phyloP scores from a whole-genome alignment of 2,113 vertebrate genomes.

The Periophthalmodon schlosseri region DNA sequence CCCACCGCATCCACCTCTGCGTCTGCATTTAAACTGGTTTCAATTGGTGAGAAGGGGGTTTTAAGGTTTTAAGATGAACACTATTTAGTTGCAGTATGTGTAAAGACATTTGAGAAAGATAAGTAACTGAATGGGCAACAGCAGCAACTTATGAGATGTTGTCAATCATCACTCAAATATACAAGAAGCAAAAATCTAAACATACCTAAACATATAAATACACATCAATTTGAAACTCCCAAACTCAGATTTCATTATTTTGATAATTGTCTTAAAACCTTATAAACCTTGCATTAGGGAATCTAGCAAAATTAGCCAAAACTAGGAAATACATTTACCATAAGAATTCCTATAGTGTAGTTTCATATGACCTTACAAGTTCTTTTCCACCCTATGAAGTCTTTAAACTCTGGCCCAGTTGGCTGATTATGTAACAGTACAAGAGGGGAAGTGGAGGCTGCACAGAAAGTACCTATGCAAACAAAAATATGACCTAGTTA shows the following conservation, averaged over 20 bases:
- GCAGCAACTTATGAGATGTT: no score
- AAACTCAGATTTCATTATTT: no score
- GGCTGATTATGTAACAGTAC: constrained; percentile 30
- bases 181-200: no score
- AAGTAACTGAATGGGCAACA: no score
- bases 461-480: constrained; percentile 39
- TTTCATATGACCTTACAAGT: neutral
- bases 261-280: no score
- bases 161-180: no score
- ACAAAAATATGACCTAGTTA: constrained; percentile 35
- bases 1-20: neutral
- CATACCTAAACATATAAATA: no score
- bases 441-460: constrained; percentile 19
- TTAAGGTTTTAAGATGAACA: neutral
- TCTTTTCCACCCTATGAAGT: neutral
- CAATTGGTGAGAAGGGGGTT: neutral
- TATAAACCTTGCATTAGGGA: no score
- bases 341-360: neutral
- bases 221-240: no score
- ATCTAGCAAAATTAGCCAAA: no score
- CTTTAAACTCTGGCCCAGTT: constrained; percentile 38
- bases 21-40: neutral
- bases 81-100: no score
- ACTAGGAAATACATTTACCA: neutral
- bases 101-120: no score